Evolutionary conservation across 2,888 invertebrate genomes (phyloP), one percentile per base, ranked within the genome.

Genomic region (Erebia palarica): DNA sequence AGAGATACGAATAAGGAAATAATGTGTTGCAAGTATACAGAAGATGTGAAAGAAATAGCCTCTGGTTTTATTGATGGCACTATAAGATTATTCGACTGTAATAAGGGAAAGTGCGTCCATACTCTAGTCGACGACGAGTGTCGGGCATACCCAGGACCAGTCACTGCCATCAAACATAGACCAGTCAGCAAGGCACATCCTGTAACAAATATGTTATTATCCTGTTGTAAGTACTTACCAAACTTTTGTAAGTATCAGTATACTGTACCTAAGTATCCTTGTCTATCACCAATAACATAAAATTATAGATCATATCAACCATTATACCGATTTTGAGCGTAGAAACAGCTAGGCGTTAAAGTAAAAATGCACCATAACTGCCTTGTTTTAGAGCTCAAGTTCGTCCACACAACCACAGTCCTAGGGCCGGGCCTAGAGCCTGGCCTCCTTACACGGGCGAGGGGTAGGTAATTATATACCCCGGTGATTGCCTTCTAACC

Each of bases 11-110:
- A 87, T 75, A 91, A 91, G 75, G 94, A 94, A 44, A 88, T 94
- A 73, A 88, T 94, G 81, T 95, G 95, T 78, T 88, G 94, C 74
- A 94, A 94, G 82, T 95, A 95, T 80, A 95, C 95, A 55, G 95
- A 95, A 83, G 94, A 94, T 75, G 90, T 86, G 63, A 94, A 94
- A 73, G 91, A 93, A 65, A 85, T 96, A 75, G 95, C 95, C 18
- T 94, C 91, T 49, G 96, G 96, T 55, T 94, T 94, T 75, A 86
- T 94, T 2, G 95, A 95, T 80, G 96, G 96, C 13, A 87, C 91
- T 1, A 89, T 96, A 21, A 86, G 93, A 74, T 82, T 95, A 69
- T 95, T 94, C 78, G 91, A 93, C 79, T 89, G 91, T 74, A 89
- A 80, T 71, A 92, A 88, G 16, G 94, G 94, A n/a, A 84, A 87